These are phyloP conservation scores for Caenorhabditis sulstoni DNA, from an alignment of 2,888 invertebrate species.

Conservation along the genomic window DNA sequence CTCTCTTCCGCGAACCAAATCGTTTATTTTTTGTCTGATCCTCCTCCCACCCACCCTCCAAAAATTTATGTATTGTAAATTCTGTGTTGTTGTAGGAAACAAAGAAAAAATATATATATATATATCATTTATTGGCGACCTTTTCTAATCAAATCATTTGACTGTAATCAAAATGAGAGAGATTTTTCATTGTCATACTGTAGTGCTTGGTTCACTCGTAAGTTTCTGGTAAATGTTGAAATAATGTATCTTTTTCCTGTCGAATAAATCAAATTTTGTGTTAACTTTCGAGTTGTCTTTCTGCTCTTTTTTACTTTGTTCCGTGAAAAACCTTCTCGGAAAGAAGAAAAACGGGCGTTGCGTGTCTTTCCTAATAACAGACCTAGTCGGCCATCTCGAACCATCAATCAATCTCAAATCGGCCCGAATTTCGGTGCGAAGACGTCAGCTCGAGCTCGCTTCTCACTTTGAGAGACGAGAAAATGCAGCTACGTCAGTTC, in stretches of 20 bases:
- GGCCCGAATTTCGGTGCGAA: conserved; percentile 12
- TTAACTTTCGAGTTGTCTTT: too few relatives aligned
- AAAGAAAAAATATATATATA: neutral
- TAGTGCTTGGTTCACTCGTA: too few relatives aligned
- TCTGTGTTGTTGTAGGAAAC: conserved; percentile 19
- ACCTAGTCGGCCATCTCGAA: neutral
- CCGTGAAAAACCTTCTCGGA: neutral
- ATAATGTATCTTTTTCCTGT: neutral
- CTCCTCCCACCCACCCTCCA: neutral
- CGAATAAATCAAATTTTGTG: neutral
- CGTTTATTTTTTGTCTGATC: conserved; percentile 14
- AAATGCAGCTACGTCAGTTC: conserved; percentile 1
- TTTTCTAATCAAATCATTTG: too few relatives aligned
- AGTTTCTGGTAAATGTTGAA: too few relatives aligned
- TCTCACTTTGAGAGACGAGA: conserved; percentile 12
- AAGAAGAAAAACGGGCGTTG: too few relatives aligned
- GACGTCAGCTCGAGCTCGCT: conserved; percentile 36
- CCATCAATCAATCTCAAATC: conserved; percentile 24
- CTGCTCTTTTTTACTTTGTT: too few relatives aligned
- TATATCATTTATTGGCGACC: too few relatives aligned
- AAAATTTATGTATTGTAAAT: neutral
- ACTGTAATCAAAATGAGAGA: too few relatives aligned
- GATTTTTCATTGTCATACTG: too few relatives aligned
- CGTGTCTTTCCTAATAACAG: conserved; percentile 12
- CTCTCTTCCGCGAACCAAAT: conserved; percentile 33